Evolutionary conservation across 2,888 invertebrate species (phyloP), one percentile per base, ranked within the genome.

Genomic region (Taenaris catops): DNA sequence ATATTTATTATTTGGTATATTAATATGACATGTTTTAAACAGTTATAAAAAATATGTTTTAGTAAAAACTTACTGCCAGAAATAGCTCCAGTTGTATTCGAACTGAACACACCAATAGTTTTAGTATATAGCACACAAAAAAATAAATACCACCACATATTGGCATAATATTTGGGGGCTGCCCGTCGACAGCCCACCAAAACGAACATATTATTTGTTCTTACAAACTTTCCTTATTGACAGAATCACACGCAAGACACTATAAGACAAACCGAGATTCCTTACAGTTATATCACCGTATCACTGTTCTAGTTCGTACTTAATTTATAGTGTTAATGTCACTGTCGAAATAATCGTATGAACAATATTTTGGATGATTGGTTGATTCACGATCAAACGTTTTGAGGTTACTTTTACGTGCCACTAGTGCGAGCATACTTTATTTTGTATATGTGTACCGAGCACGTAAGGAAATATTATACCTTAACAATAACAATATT

Each of bases 371-470:
- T 76, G 68, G 64, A 49, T 69, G 65, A 67, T 67, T 64, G 63
- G 63, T 66, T 70, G 51, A 52, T 63, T 59, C 68, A 68, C 66
- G 73, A 69, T 57, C 52, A 60, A 56, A 41, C 58, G 65, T 73
- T 84, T 86, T 76, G 74, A 84, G 86, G 87, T 86, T 87, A 87
- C 66, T 76, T 71, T 70, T 81, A 80, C 79, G 83, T 84, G 80
- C 75, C 74, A 73, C 73, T 76, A 63, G 74, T 76, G 79, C 67
- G 79, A 81, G 69, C 78, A 81, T n/a, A n/a, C n/a, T n/a, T n/a
- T n/a, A n/a, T n/a, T n/a, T n/a, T n/a, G n/a, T n/a, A n/a, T n/a
- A n/a, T n/a, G n/a, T n/a, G n/a, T n/a, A n/a, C n/a, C n/a, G n/a
- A n/a, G n/a, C n/a, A n/a, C n/a, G n/a, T n/a, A n/a, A n/a, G n/a